A percentile compares a stretch with the other conserved stretches of the same genome.
These are phyloP conservation scores for Siphonodentalium dalli DNA, from an alignment of 2,888 invertebrate species.

Conservation along the genomic window DNA sequence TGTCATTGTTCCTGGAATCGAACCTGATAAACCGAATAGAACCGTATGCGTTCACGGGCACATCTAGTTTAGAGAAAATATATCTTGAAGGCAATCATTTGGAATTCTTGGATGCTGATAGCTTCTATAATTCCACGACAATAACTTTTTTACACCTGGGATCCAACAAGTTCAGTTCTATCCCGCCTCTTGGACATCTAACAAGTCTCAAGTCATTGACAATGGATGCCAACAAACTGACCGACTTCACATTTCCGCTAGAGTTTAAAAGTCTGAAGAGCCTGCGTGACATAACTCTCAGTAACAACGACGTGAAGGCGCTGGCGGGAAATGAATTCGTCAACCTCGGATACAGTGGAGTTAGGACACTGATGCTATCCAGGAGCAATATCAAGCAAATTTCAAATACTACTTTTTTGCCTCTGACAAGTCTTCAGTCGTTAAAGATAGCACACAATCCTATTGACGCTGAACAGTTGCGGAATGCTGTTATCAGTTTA, in stretches of 20 bases:
- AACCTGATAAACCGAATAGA: too few species aligned
- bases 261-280: conserved; percentile 20
- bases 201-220: conserved; percentile 31
- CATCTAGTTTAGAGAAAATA: conserved; percentile 22
- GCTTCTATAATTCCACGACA: conserved; percentile 28
- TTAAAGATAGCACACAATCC: conserved; percentile 44
- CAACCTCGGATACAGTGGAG: conserved; percentile 22
- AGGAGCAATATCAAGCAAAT: conserved; percentile 36
- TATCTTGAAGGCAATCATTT: conserved; percentile 34
- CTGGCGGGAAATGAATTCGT: conserved; percentile 35
- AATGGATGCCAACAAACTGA: conserved; percentile 39
- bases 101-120: conserved; percentile 23
- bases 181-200: conserved; percentile 33
- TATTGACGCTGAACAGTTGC: conserved; percentile 30
- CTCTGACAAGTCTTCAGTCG: conserved; percentile 34
- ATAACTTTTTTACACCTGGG: conserved; percentile 32
- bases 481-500: conserved; percentile 31
- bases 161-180: conserved; percentile 29
- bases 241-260: conserved; percentile 38
- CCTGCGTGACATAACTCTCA: conserved; percentile 33
- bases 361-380: conserved; percentile 37
- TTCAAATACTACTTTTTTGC: conserved; percentile 30
- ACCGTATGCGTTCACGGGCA: too few species aligned
- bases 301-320: conserved; percentile 35
- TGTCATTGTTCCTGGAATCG: conserved; percentile 22